phyloP scores from a whole-genome alignment of 2,888 invertebrate genomes.

The Periphyllus acericola region DNA sequence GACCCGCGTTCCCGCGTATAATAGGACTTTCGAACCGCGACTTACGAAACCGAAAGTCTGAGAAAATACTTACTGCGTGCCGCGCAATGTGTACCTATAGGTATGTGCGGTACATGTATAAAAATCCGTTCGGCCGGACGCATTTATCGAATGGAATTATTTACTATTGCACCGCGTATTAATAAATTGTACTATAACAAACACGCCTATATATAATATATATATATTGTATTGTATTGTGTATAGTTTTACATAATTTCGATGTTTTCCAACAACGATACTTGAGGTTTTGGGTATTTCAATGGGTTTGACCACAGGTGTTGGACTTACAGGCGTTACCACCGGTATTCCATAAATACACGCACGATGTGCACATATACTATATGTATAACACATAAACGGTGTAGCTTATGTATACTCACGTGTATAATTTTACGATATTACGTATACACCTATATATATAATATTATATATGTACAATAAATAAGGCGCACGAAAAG shows the following conservation, averaged over 20 bases:
- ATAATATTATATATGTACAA: too few species aligned
- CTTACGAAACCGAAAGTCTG: not conserved
- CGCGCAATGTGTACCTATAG: too few species aligned
- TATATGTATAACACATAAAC: not conserved
- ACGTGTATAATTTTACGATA: not conserved
- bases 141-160: not conserved
- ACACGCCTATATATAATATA: too few species aligned
- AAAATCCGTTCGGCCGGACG: not conserved
- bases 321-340: not conserved
- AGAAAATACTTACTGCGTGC: not conserved
- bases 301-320: not conserved
- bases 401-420: not conserved
- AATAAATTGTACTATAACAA: too few species aligned
- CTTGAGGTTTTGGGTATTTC: not conserved
- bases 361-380: not conserved
- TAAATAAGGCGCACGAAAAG: constrained; percentile 14
- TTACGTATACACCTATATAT: not conserved
- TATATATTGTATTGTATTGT: not conserved
- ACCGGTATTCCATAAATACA: not conserved
- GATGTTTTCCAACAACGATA: not conserved
- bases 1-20: not conserved
- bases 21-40: not conserved
- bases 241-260: not conserved
- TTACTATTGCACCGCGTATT: too few species aligned
- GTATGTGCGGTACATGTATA: too few species aligned